phyloP scores from a whole-genome alignment of 64 coral and sea anemone genomes.

The Dendronephthya gigantea region DNA sequence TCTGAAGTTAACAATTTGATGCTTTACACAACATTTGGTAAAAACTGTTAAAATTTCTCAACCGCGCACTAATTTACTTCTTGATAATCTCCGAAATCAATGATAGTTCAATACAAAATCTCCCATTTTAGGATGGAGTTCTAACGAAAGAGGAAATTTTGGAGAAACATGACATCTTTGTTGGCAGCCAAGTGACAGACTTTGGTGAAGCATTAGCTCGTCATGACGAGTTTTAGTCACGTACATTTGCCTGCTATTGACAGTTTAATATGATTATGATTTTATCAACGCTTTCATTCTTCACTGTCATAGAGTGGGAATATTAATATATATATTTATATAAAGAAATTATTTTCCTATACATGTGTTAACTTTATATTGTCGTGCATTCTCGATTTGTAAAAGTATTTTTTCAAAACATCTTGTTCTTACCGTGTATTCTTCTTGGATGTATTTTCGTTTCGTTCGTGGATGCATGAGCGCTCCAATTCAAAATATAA shows the following conservation, averaged over 20 bases:
- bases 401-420: neutral
- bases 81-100: too few relatives aligned
- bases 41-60: too few relatives aligned
- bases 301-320: neutral
- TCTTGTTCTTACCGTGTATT: neutral
- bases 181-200: constrained; percentile 49
- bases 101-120: neutral
- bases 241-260: neutral
- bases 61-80: too few relatives aligned
- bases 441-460: neutral
- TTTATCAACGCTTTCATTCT: neutral
- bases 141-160: constrained; percentile 57
- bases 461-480: too few relatives aligned
- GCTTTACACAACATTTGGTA: too few relatives aligned
- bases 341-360: neutral
- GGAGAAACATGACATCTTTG: constrained; percentile 36
- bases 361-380: neutral
- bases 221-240: constrained; percentile 54
- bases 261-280: too few relatives aligned
- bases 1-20: too few relatives aligned
- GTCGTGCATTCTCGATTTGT: neutral
- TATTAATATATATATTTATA: neutral
- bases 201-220: constrained; percentile 45
- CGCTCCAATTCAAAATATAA: too few relatives aligned
- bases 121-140: constrained; percentile 3